phyloP scores from a whole-genome alignment of 2,888 invertebrate genomes.

The Prosapia bicincta region DNA sequence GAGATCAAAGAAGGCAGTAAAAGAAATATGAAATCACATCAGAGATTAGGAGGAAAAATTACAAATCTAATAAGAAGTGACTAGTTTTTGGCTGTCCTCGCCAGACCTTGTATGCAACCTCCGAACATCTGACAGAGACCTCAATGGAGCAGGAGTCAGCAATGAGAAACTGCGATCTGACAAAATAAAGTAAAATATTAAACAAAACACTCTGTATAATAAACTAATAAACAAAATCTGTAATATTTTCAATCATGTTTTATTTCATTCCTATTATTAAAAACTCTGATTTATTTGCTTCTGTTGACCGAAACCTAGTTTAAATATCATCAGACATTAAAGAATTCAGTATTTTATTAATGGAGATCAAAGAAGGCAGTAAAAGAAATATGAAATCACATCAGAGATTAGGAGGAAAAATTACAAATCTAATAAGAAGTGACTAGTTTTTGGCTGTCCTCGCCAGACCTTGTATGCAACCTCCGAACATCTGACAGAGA shows the following conservation, averaged over 20 bases:
- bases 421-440: slow-evolving; percentile 20
- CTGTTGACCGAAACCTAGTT: too few relatives aligned
- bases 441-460: slow-evolving; percentile 39
- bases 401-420: too few relatives aligned
- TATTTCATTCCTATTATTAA: too few relatives aligned
- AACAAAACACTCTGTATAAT: not conserved
- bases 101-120: slow-evolving; percentile 44
- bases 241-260: too few relatives aligned
- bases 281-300: too few relatives aligned
- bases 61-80: slow-evolving; percentile 27
- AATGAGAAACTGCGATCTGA: slow-evolving; percentile 47
- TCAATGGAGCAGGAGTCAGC: slow-evolving; percentile 52
- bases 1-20: too few relatives aligned
- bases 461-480: slow-evolving; percentile 42
- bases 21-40: too few relatives aligned
- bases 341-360: not conserved
- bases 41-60: too few relatives aligned
- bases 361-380: too few relatives aligned
- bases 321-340: too few relatives aligned
- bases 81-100: slow-evolving; percentile 39
- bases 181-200: not conserved
- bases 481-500: slow-evolving; percentile 52
- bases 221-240: too few relatives aligned
- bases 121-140: slow-evolving; percentile 52
- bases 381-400: too few relatives aligned